These are phyloP conservation scores for Clarias macrocephalus DNA, from an alignment of 2,113 vertebrate genomes.

Conservation along the genomic window DNA sequence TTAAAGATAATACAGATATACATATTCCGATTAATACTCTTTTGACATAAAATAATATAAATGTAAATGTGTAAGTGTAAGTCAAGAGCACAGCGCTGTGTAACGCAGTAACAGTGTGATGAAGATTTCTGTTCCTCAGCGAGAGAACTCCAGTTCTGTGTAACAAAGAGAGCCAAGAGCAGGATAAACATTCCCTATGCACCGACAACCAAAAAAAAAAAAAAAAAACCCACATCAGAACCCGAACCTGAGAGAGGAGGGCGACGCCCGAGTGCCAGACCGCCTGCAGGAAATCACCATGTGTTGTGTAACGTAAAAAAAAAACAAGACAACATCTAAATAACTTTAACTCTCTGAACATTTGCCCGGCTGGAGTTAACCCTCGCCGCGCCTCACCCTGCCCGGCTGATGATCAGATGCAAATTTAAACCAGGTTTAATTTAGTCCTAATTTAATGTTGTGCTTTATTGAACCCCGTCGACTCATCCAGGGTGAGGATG, in stretches of 20 bases:
- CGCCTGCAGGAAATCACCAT: slow-evolving; percentile 41
- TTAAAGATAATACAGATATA: background rate
- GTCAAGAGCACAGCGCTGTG: background rate
- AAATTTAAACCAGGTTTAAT: background rate
- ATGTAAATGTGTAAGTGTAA: background rate
- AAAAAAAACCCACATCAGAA: slow-evolving; percentile 32
- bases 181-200: slow-evolving; percentile 6
- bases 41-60: background rate
- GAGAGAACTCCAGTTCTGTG: background rate
- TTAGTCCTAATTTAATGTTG: background rate
- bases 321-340: slow-evolving; percentile 32
- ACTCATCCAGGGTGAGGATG: too few relatives aligned
- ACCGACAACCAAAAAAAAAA: background rate
- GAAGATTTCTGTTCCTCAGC: background rate
- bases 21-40: background rate
- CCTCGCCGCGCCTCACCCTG: too few relatives aligned
- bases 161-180: background rate
- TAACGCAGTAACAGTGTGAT: background rate
- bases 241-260: slow-evolving; percentile 14
- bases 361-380: background rate
- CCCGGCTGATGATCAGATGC: background rate
- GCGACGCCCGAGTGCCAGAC: slow-evolving; percentile 21
- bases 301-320: slow-evolving; percentile 53
- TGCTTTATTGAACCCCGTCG: too few relatives aligned
- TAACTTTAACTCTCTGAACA: slow-evolving; percentile 25